A percentile compares a stretch with the other conserved stretches of the same genome.
phyloP scores from a whole-genome alignment of 2,888 invertebrate species.

The Pachycephus smyrnensis region DNA sequence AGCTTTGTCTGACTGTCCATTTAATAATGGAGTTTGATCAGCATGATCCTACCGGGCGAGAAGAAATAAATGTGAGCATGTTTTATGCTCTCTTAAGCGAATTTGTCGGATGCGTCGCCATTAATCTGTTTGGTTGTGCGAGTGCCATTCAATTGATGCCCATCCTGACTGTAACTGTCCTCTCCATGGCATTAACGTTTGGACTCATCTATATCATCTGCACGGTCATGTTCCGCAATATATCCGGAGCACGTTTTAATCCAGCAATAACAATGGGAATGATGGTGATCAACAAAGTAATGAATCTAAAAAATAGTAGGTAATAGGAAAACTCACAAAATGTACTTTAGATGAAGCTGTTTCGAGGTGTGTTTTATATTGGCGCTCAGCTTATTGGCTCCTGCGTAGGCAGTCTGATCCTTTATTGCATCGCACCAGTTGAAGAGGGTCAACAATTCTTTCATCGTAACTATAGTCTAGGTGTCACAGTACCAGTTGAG shows the following conservation, averaged over 20 bases:
- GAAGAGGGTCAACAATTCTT: slow-evolving; percentile 2
- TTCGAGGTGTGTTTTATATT: neutral
- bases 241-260: slow-evolving; percentile 12
- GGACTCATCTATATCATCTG: neutral
- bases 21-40: neutral
- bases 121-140: slow-evolving; percentile 11
- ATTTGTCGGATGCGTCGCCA: slow-evolving; percentile 12
- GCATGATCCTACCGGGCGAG: neutral
- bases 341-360: neutral
- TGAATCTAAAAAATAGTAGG: neutral
- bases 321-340: neutral
- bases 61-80: neutral
- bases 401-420: slow-evolving; percentile 1
- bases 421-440: neutral
- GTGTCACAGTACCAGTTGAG: slow-evolving; percentile 1
- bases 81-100: slow-evolving; percentile 2
- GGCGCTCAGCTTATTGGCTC: neutral
- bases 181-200: slow-evolving; percentile 1
- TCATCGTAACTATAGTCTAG: slow-evolving; percentile 4
- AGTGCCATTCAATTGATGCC: slow-evolving; percentile 12
- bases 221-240: neutral
- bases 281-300: slow-evolving; percentile 11
- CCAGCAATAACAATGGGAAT: slow-evolving; percentile 9
- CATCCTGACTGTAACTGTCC: neutral
- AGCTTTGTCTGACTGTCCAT: neutral